Conservation (phyloP, 2,888 invertebrate species). For the Lypha dubia region DNA sequence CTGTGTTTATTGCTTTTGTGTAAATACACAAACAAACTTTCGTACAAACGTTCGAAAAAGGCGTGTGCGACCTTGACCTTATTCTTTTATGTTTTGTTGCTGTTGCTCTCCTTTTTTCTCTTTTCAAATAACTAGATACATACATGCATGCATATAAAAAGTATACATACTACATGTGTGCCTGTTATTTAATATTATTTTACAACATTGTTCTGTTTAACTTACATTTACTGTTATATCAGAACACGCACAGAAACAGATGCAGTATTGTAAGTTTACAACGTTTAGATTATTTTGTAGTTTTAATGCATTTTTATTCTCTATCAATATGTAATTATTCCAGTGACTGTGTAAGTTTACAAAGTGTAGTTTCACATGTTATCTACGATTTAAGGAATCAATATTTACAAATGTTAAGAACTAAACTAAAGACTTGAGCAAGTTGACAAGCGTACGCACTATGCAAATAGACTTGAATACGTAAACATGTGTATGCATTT, state of each 20-base stretch:
- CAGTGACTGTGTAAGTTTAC: not conserved
- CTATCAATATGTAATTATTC: not conserved
- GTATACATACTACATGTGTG: not conserved
- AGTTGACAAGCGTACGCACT: slow-evolving; percentile 17
- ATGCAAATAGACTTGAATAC: too few species aligned
- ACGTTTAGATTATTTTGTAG: slow-evolving; percentile 24
- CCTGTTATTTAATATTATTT: not conserved
- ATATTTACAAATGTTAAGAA: slow-evolving; percentile 48
- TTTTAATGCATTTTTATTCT: slow-evolving; percentile 11
- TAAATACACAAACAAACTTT: slow-evolving; percentile 6
- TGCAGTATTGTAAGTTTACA: not conserved
- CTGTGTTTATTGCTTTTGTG: slow-evolving; percentile 37
- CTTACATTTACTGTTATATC: slow-evolving; percentile 54
- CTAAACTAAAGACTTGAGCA: slow-evolving; percentile 11
- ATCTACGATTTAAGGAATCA: slow-evolving; percentile 45
- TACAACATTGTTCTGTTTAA: slow-evolving; percentile 33
- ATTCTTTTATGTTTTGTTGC: slow-evolving; percentile 56
- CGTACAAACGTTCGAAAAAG: slow-evolving; percentile 49
- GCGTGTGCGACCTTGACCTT: slow-evolving; percentile 74
- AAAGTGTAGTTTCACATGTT: slow-evolving; percentile 36
- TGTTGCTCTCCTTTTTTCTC: slow-evolving; percentile 45
- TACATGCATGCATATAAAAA: not conserved
- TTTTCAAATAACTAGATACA: slow-evolving; percentile 25
- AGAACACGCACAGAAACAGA: not conserved
- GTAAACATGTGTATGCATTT: slow-evolving; percentile 15